phyloP scores from a whole-genome alignment of 2,797 vertebrate species.

The Lutjanus argentimaculatus region DNA sequence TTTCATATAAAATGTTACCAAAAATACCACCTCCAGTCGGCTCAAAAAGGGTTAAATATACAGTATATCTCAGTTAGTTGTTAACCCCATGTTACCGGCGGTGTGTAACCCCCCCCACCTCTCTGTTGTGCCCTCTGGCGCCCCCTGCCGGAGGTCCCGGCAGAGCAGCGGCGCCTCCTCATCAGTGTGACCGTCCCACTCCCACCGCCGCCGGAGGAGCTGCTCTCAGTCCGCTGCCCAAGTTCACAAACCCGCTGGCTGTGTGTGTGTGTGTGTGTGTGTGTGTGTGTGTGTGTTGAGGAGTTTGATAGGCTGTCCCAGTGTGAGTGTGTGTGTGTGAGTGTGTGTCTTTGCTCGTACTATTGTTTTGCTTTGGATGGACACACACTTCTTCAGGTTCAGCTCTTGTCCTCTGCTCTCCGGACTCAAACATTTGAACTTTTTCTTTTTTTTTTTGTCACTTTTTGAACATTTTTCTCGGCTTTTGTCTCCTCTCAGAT shows the following conservation, averaged over 20 bases:
- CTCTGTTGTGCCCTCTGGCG: not conserved
- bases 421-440: not conserved
- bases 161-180: not conserved
- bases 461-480: slow-evolving; percentile 3
- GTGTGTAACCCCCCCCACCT: too few species aligned
- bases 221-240: slow-evolving; percentile 44
- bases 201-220: slow-evolving; percentile 63
- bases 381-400: slow-evolving; percentile 6
- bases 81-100: too few species aligned
- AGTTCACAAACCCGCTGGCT: slow-evolving; percentile 68
- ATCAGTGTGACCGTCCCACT: slow-evolving; percentile 42
- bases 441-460: not conserved
- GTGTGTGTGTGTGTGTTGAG: not conserved
- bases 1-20: too few species aligned
- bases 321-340: slow-evolving; percentile 7
- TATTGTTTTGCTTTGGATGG: slow-evolving; percentile 26
- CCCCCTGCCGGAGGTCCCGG: slow-evolving; percentile 47
- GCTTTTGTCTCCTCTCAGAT: not conserved
- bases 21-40: too few species aligned
- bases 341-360: not conserved
- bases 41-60: too few species aligned
- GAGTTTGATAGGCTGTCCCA: slow-evolving; percentile 31
- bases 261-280: slow-evolving; percentile 22
- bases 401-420: not conserved
- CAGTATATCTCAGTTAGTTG: too few species aligned